These are phyloP conservation scores for Thyatira batis DNA, from an alignment of 2,888 invertebrate genomes.

Conservation along the genomic window DNA sequence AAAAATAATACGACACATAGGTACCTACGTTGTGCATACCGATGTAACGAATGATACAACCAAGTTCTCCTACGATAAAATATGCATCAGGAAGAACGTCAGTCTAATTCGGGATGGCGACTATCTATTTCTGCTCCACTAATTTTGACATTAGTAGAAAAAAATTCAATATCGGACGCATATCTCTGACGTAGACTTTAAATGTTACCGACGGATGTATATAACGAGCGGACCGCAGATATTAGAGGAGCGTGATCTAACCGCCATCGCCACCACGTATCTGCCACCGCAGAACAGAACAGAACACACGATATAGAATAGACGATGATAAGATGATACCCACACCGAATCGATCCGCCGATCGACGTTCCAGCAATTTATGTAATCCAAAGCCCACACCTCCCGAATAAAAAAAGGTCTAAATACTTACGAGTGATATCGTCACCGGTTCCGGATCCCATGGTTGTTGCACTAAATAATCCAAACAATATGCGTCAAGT, in stretches of 20 bases:
- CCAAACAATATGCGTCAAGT: conserved; percentile 33
- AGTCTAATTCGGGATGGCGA: neutral
- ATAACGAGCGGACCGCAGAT: neutral
- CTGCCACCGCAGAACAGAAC: neutral
- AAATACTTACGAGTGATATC: conserved; percentile 60
- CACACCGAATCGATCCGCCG: conserved; percentile 24
- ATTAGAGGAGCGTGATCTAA: neutral
- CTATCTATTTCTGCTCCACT: neutral
- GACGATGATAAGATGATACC: conserved; percentile 22
- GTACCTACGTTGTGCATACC: conserved; percentile 1
- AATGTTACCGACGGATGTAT: conserved; percentile 1
- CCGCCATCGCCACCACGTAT: neutral
- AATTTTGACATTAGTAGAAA: neutral
- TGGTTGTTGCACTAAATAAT: conserved; percentile 43
- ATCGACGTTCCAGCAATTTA: conserved; percentile 11
- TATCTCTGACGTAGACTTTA: neutral
- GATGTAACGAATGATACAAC: conserved; percentile 3
- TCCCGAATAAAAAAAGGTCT: conserved; percentile 16
- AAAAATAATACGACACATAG: conserved; percentile 28
- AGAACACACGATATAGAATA: neutral
- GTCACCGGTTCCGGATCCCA: conserved; percentile 58
- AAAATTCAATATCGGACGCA: neutral
- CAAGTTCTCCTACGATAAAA: neutral
- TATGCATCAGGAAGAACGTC: neutral
- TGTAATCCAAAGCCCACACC: neutral